phyloP scores from a whole-genome alignment of 2,888 invertebrate species.

The Gari tellinella region DNA sequence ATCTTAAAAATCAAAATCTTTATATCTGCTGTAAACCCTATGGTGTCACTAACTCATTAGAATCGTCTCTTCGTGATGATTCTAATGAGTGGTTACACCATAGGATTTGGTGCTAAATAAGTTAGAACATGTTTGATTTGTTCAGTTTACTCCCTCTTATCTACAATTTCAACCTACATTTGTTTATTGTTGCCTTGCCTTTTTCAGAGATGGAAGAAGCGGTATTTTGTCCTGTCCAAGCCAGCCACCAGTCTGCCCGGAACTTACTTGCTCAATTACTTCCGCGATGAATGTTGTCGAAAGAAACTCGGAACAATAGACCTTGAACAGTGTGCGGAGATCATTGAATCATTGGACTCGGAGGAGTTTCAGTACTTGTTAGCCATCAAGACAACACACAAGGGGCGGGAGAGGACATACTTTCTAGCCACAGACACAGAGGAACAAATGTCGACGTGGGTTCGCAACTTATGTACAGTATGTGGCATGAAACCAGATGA shows the following conservation, averaged over 20 bases:
- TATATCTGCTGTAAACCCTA: too few relatives aligned
- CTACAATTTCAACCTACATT: too few relatives aligned
- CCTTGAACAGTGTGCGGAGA: slow-evolving; percentile 98
- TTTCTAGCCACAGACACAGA: slow-evolving; percentile 97
- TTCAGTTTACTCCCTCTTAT: too few relatives aligned
- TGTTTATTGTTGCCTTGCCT: neutral
- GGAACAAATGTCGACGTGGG: slow-evolving; percentile 97
- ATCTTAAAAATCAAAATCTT: too few relatives aligned
- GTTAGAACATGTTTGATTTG: too few relatives aligned
- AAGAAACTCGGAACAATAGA: slow-evolving; percentile 87
- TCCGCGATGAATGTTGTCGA: slow-evolving; percentile 88
- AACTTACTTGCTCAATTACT: slow-evolving; percentile 97
- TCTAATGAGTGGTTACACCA: too few relatives aligned
- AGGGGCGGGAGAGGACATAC: slow-evolving; percentile 90
- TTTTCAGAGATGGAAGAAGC: slow-evolving; percentile 95
- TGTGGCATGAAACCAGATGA: slow-evolving; percentile 88
- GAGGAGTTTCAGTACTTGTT: slow-evolving; percentile 78
- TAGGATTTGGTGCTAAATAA: too few relatives aligned
- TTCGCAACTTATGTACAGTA: slow-evolving; percentile 95
- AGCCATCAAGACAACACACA: slow-evolving; percentile 80
- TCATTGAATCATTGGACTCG: slow-evolving; percentile 85
- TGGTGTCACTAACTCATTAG: too few relatives aligned
- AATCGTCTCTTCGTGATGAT: too few relatives aligned
- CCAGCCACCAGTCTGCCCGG: slow-evolving; percentile 96
- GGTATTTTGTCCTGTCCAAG: slow-evolving; percentile 95